phyloP scores from a whole-genome alignment of 2,113 vertebrate species.

The Poecile atricapillus region DNA sequence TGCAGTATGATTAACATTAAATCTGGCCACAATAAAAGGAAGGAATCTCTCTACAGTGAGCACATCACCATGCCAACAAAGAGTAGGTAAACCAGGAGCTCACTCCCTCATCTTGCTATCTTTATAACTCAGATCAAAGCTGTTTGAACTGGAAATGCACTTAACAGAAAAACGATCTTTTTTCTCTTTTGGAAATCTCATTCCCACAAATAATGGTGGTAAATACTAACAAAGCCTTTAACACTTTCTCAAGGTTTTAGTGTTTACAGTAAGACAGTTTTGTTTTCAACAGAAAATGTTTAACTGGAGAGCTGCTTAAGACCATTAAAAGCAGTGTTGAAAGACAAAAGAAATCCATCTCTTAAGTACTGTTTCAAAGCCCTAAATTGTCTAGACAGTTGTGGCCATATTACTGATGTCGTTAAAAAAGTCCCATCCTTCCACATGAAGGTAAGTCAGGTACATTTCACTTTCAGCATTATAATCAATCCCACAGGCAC shows the following conservation, averaged over 20 bases:
- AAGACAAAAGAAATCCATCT: not conserved
- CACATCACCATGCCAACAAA: conserved; percentile 43
- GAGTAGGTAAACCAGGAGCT: not conserved
- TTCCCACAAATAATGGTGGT: not conserved
- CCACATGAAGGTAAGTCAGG: not conserved
- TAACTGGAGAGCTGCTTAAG: not conserved
- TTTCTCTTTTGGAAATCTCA: not conserved
- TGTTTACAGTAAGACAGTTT: not conserved
- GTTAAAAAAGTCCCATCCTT: not conserved
- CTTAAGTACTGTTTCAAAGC: not conserved
- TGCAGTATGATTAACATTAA: not conserved
- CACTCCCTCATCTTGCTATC: not conserved
- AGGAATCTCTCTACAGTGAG: not conserved
- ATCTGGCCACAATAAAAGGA: not conserved
- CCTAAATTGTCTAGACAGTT: not conserved
- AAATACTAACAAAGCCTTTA: not conserved
- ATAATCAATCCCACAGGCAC: not conserved
- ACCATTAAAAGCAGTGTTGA: not conserved
- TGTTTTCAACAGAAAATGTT: not conserved
- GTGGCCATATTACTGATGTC: not conserved
- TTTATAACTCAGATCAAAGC: not conserved
- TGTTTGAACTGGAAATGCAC: not conserved
- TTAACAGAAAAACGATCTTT: not conserved
- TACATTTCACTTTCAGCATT: not conserved
- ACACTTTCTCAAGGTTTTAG: not conserved